Evolutionary conservation across 1,140 invertebrate genomes (phyloP), one percentile per base, ranked within the genome.

Genomic region (Oscheius sp.): DNA sequence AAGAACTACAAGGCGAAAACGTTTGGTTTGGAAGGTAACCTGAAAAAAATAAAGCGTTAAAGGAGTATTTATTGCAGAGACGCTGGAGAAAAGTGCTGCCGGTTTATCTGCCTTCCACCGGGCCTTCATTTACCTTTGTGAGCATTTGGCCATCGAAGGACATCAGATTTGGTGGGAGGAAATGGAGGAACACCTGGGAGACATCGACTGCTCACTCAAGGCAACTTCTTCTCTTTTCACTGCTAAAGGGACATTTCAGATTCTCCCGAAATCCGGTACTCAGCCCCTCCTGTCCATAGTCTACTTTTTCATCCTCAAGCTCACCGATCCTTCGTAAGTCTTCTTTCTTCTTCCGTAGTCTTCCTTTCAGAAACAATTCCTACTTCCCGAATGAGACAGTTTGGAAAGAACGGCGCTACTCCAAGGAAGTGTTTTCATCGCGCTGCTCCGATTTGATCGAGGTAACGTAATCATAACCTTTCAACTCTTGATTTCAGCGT

Each of bases 121-220:
- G 3, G 52, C 58, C 2, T 71, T 71, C 38, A 36, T 63, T 2
- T 71, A 71, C 20, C 23, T 71, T 4, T 71, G 68, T 26, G 68
- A 71, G 34, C 55, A 71, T 32, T 36, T 71, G 42, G 55, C 36
- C 28, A 10, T 71, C 10, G 45, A 71, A 23, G 68, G 68, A 18
- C 49, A 71, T 23, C 58, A 36, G 52, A 20, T 58, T n/a, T 71
- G 68, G 68, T 59, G 68, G 32, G 59, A 59, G 7, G 68, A 58
- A 3, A 15, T 64, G 38, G 58, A 71, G 13, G 55, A 55, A 18
- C 68, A 55, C n/a, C 31, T 71, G 15, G 32, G 42, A 1, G 68
- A 71, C 61, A 35, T 46, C 10, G 36, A 34, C n/a, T 26, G 32
- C 29, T 71, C 10, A 45, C 28, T 26, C 10, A 63, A 34, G 31